phyloP scores from a whole-genome alignment of 2,888 invertebrate genomes.

The Lepeophtheirus nordmannii region DNA sequence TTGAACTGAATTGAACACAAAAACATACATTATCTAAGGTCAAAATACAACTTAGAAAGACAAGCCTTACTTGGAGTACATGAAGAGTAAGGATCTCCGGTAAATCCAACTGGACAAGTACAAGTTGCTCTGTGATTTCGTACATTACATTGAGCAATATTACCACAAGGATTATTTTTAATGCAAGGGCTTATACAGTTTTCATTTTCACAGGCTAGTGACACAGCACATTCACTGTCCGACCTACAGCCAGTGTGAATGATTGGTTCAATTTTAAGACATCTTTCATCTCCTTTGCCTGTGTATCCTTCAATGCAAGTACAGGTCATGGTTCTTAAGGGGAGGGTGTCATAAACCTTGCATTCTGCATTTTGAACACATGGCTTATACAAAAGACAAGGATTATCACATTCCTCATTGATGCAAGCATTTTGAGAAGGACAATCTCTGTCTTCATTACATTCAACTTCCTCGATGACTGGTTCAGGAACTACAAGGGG shows the following conservation, averaged over 20 bases:
- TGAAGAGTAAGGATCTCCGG: constrained; percentile 26
- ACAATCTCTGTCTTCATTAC: constrained; percentile 65
- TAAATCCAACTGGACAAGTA: constrained; percentile 33
- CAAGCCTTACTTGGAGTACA: constrained; percentile 28
- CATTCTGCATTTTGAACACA: constrained; percentile 64
- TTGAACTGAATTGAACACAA: constrained; percentile 27
- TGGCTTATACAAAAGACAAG: constrained; percentile 58
- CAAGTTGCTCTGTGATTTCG: constrained; percentile 52
- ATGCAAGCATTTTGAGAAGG: constrained; percentile 62
- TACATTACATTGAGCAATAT: constrained; percentile 60
- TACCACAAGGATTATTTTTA: constrained; percentile 51
- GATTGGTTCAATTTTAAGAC: constrained; percentile 43
- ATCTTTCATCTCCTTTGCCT: constrained; percentile 69
- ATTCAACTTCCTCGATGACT: constrained; percentile 40
- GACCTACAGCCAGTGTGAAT: constrained; percentile 54
- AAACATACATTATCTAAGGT: not conserved
- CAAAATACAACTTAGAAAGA: not conserved
- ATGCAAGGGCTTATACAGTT: constrained; percentile 59
- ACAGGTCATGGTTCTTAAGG: constrained; percentile 75
- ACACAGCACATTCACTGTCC: constrained; percentile 44
- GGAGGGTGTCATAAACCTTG: constrained; percentile 62
- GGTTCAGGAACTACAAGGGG: constrained; percentile 16
- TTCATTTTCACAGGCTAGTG: constrained; percentile 30
- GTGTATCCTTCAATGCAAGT: constrained; percentile 74
- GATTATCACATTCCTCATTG: constrained; percentile 62